Base-by-base conservation (phyloP, 1,140 invertebrate species). In the Drosophila nasuta region DNA sequence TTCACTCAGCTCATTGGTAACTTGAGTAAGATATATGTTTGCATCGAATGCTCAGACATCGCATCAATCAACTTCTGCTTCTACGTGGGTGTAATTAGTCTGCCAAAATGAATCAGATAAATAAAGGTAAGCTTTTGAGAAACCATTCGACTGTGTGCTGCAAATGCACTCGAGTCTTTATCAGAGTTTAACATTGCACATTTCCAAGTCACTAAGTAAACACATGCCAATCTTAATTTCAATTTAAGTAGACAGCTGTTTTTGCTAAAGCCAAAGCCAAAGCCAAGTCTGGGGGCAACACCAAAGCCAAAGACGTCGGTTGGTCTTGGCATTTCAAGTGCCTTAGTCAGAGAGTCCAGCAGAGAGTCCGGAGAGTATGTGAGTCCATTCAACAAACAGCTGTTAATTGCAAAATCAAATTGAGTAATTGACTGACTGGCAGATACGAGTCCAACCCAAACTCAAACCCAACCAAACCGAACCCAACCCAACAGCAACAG, bases 381-480 rank as follows among this genome's bases (percentile, higher is more conserved):
- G 43, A 46, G 67, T 72, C 52, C 58, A 75, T 67, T 70, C 64
- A 54, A 68, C 72, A 59, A 69, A 78, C 74, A 81, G 68, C 82
- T 87, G 82, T 78, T 86, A 88, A 82, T 86, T 86, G 80, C 82
- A 88, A 86, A 86, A 86, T 82, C 79, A 86, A 79, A 86, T 73
- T 87, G 79, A 79, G 77, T 79, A 76, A 79, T 79, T 76, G 73
- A 65, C 73, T 79, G 74, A 60, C 65, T 67, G 63, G 43, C 69
- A 67, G 71, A 68, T 60, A 60, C 58, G 49, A 74, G 49, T 48
- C 33, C 49, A 54, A 68, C 33, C 56, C 46, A 25, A 33, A 17
- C 10, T 8, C n/a, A 15, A 41, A 41, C 30, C 30, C 15, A 38
- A 49, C 33, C 62, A 5, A 68, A 46, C 41, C 72, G 41, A 73